Percentiles rank a stretch among this genome's conserved stretches.
Evolutionary conservation across 2,888 invertebrate species (phyloP).

Genomic region (Lasius platythorax): DNA sequence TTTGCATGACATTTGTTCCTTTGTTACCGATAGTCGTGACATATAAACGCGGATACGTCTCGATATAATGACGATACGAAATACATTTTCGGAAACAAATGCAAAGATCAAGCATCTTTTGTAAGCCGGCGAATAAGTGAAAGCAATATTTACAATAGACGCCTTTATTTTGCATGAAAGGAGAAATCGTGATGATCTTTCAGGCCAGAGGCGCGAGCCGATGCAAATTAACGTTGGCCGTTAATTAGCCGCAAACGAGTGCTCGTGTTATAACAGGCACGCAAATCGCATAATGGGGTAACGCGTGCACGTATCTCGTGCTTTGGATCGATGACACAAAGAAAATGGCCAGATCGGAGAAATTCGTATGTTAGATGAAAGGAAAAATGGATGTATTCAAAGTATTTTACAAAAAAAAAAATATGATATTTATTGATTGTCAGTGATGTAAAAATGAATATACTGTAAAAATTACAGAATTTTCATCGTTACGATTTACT

Average conservation of each 20-base stretch:
- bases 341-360: neutral
- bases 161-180: constrained; percentile 25
- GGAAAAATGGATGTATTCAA: neutral
- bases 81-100: constrained; percentile 20
- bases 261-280: constrained; percentile 39
- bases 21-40: neutral
- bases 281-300: constrained; percentile 30
- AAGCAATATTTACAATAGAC: constrained; percentile 1
- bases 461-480: neutral
- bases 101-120: constrained; percentile 2
- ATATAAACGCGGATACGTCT: neutral
- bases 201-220: neutral
- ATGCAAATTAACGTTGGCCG: constrained; percentile 32
- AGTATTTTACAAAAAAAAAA: neutral
- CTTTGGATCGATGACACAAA: constrained; percentile 9
- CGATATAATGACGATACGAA: constrained; percentile 1
- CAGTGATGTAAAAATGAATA: neutral
- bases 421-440: neutral
- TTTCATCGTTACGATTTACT: neutral
- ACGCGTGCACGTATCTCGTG: neutral
- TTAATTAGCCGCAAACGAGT: constrained; percentile 55
- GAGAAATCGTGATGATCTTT: constrained; percentile 37
- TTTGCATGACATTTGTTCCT: neutral
- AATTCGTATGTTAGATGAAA: neutral
- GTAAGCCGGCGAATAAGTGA: constrained; percentile 4